phyloP scores from a whole-genome alignment of 1,140 invertebrate species.

The Leucophenga varia region DNA sequence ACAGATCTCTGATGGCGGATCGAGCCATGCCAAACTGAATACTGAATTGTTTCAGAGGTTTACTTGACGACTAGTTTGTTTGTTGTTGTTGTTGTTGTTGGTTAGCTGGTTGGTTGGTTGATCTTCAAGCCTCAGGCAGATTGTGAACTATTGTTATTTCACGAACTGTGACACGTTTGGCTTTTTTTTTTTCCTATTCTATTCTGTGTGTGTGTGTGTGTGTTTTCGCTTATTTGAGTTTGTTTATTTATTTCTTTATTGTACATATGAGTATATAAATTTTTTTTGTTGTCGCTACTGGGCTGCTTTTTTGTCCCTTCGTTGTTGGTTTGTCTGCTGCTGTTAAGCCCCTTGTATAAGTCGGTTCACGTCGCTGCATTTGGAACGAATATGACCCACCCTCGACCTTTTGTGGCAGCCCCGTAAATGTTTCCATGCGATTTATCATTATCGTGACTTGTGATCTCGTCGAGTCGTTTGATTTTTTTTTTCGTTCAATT shows the following conservation, averaged over 20 bases:
- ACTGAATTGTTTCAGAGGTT: no score
- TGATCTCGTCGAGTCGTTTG: constrained; percentile 46
- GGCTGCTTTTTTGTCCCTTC: constrained; percentile 17
- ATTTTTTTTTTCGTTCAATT: constrained; percentile 28
- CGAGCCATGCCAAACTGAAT: no score
- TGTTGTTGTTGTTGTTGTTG: no score
- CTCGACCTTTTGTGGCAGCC: constrained; percentile 50
- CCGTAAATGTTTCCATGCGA: constrained; percentile 49
- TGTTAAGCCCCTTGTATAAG: no score
- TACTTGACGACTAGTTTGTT: no score
- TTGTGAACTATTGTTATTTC: constrained; percentile 55
- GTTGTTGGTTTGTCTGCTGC: constrained; percentile 13
- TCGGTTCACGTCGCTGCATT: constrained; percentile 14
- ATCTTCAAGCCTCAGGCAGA: constrained; percentile 44
- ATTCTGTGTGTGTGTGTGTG: constrained; percentile 1
- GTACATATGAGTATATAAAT: constrained; percentile 53
- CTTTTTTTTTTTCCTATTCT: constrained; percentile 2
- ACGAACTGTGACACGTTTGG: constrained; percentile 51
- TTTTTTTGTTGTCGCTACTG: constrained; percentile 34
- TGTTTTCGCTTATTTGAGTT: background rate
- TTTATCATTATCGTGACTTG: constrained; percentile 56
- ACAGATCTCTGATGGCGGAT: constrained; percentile 37
- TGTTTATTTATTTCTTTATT: constrained; percentile 50
- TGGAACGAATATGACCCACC: constrained; percentile 37
- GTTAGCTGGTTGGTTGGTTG: constrained; percentile 23